These are phyloP conservation scores for Pyxicephalus adspersus DNA, from an alignment of 2,113 vertebrate species.

Conservation along the genomic window DNA sequence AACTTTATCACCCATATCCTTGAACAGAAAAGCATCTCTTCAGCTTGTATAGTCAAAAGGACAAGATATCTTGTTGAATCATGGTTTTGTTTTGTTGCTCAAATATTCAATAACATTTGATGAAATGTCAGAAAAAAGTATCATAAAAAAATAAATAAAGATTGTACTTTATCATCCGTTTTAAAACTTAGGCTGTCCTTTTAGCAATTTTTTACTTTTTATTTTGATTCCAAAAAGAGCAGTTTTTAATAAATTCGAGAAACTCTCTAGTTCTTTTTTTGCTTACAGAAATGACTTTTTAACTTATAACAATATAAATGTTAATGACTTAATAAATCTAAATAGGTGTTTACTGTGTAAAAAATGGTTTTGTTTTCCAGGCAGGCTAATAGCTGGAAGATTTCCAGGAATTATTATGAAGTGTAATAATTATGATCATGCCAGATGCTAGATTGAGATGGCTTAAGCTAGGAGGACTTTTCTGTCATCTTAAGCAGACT, in stretches of 20 bases:
- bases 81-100: constrained; percentile 42
- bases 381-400: constrained; percentile 45
- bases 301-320: constrained; percentile 20
- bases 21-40: constrained; percentile 28
- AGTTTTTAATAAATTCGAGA: neutral
- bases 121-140: constrained; percentile 44
- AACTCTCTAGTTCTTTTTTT: neutral
- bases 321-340: constrained; percentile 31
- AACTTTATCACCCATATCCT: constrained; percentile 47
- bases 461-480: constrained; percentile 24
- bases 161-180: constrained; percentile 12
- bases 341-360: constrained; percentile 8
- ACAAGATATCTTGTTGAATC: constrained; percentile 43
- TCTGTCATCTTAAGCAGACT: constrained; percentile 34
- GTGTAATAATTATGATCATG: constrained; percentile 24
- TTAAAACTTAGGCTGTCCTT: neutral
- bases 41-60: constrained; percentile 45
- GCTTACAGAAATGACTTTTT: neutral
- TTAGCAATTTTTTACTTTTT: neutral
- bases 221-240: constrained; percentile 7
- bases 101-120: constrained; percentile 49
- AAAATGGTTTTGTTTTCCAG: constrained; percentile 26
- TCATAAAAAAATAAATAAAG: constrained; percentile 38
- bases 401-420: constrained; percentile 43
- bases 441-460: constrained; percentile 33